Base-by-base conservation (phyloP, 2,888 invertebrate genomes). In the Seira musarum region DNA sequence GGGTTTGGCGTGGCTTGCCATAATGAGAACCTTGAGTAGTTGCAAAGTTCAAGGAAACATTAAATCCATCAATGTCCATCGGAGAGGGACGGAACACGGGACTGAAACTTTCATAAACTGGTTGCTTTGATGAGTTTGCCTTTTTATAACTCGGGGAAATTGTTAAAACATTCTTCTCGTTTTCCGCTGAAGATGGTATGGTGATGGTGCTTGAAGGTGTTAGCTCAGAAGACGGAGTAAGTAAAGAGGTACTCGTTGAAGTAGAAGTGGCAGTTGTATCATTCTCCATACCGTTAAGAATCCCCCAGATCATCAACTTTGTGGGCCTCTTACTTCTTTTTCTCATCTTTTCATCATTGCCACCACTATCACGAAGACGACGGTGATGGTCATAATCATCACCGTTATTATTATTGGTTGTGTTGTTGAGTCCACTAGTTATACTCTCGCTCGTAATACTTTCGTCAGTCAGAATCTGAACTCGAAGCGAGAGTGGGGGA, bases 41-140 rank as follows among this genome's bases (percentile, higher is more conserved):
- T 70, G n/a, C 70, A 75, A 82, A 75, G 77, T 74, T 70, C 64
- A 76, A 65, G 64, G 77, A 77, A 73, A 67, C 73, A 63, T 82
- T 81, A 64, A 69, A 81, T 76, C 66, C 71, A 79, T 81, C 82
- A 81, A 79, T 61, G 86, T 94, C 94, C 13, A 92, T 91, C 0
- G 94, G 94, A 0, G 95, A 94, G 0, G 95, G 94, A 85, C 95
- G 92, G 86, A 95, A 95, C 90, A 95, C 93, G 0, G 95, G 95
- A 86, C 94, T 94, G 87, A 95, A 94, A 64, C 91, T 91, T 88
- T 93, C 92, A 0, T 92, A 87, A 66, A 87, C 83, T 67, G 87
- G 85, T 90, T 87, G 91, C 90, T 17, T 35, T 65, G 35, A 30
- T 65, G 35, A 65, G 25, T 65, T 65, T 35, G 53, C 17, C n/a